These are phyloP conservation scores for Forbesichthys papilliferus DNA, from an alignment of 2,113 vertebrate species.

Conservation along the genomic window DNA sequence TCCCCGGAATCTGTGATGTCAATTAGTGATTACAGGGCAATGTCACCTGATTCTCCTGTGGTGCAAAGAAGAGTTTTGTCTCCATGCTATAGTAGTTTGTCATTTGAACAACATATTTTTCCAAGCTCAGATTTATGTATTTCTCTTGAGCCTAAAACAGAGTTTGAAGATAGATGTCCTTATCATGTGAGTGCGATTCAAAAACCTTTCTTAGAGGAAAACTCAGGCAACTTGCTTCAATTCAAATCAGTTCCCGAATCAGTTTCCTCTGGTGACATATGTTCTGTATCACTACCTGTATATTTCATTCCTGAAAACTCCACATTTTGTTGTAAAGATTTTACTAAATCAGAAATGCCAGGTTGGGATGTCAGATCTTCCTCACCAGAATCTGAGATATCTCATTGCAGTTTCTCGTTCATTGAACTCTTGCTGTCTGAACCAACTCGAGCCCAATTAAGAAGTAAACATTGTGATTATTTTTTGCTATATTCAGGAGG, in stretches of 20 bases:
- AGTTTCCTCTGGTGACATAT: not conserved
- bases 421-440: slow-evolving; percentile 66
- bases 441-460: slow-evolving; percentile 48
- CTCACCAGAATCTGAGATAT: slow-evolving; percentile 60
- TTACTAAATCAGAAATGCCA: not conserved
- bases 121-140: slow-evolving; percentile 18
- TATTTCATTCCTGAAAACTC: not conserved
- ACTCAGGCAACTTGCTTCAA: not conserved
- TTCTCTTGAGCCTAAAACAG: slow-evolving; percentile 23
- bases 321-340: not conserved
- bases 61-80: slow-evolving; percentile 7
- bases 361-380: slow-evolving; percentile 35
- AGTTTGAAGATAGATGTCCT: slow-evolving; percentile 8
- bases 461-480: slow-evolving; percentile 65
- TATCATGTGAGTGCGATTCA: slow-evolving; percentile 1
- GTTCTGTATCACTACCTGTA: not conserved
- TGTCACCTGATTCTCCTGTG: slow-evolving; percentile 56
- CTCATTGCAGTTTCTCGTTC: slow-evolving; percentile 71
- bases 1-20: slow-evolving; percentile 68
- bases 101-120: slow-evolving; percentile 23
- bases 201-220: not conserved
- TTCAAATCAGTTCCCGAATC: not conserved
- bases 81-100: slow-evolving; percentile 19
- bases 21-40: slow-evolving; percentile 56
- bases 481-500: slow-evolving; percentile 57